These are phyloP conservation scores for Tolmerus cingulatus DNA, from an alignment of 2,888 invertebrate species.

Conservation along the genomic window DNA sequence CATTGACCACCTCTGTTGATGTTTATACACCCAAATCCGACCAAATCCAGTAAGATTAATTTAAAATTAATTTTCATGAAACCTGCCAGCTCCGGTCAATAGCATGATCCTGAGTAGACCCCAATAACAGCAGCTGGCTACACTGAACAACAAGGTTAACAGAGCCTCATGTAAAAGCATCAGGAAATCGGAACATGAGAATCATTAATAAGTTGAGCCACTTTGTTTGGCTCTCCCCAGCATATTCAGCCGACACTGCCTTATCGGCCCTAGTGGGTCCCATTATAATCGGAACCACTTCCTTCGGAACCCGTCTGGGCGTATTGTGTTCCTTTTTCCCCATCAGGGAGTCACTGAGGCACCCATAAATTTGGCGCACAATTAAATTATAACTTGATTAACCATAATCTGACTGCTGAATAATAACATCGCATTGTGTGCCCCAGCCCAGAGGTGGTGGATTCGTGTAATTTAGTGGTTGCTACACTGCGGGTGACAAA, in stretches of 20 bases:
- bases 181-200: not conserved
- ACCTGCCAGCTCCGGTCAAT: not conserved
- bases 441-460: not conserved
- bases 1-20: not conserved
- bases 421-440: not conserved
- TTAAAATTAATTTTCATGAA: not conserved
- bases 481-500: not conserved
- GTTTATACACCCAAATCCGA: not conserved
- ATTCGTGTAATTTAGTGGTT: not conserved
- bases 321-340: not conserved
- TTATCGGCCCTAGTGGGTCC: not conserved
- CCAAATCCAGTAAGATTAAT: not conserved
- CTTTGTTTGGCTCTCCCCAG: not conserved
- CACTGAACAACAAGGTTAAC: not conserved
- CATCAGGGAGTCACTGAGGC: not conserved
- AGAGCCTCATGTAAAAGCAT: not conserved
- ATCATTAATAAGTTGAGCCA: not conserved
- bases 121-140: not conserved
- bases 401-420: not conserved
- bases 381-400: not conserved
- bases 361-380: not conserved
- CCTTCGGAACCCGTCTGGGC: not conserved
- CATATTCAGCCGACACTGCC: not conserved
- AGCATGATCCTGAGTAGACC: not conserved
- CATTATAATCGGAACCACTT: not conserved